phyloP scores from a whole-genome alignment of 2,797 vertebrate genomes.

The Paramormyrops hopkinsi region DNA sequence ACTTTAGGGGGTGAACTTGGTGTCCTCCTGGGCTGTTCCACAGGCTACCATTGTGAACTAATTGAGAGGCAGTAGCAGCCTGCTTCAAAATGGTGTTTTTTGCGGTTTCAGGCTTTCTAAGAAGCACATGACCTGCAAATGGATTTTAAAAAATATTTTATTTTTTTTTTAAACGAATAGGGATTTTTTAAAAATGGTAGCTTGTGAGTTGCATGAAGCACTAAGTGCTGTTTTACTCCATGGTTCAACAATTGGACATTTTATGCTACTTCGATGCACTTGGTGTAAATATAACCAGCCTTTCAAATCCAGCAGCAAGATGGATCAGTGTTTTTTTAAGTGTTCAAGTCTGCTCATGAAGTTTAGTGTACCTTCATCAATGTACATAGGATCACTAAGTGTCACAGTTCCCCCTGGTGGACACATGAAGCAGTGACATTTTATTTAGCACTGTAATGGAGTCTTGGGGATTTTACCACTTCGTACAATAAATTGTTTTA shows the following conservation, averaged over 20 bases:
- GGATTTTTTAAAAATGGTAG: not conserved
- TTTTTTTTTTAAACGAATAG: not conserved
- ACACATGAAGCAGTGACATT: not conserved
- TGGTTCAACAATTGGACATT: not conserved
- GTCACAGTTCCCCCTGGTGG: conserved; percentile 17
- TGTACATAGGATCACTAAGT: not conserved
- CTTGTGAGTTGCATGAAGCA: not conserved
- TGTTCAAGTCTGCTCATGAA: not conserved
- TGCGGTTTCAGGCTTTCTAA: not conserved
- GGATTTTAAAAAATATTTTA: not conserved
- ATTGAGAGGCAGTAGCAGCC: not conserved
- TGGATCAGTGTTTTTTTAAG: not conserved
- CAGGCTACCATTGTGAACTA: not conserved
- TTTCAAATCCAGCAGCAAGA: not conserved
- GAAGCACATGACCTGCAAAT: not conserved
- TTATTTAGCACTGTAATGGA: not conserved
- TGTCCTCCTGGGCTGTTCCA: not conserved
- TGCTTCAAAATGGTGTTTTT: not conserved
- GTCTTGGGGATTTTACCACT: conserved; percentile 9
- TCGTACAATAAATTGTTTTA: conserved; percentile 20
- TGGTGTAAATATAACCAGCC: not conserved
- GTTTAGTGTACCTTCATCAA: not conserved
- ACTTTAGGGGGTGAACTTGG: not conserved
- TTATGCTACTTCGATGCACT: not conserved
- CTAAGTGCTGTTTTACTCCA: not conserved